Evolutionary conservation across 2,797 vertebrate species (phyloP).

Genomic region (Yasuhikotakia modesta): DNA sequence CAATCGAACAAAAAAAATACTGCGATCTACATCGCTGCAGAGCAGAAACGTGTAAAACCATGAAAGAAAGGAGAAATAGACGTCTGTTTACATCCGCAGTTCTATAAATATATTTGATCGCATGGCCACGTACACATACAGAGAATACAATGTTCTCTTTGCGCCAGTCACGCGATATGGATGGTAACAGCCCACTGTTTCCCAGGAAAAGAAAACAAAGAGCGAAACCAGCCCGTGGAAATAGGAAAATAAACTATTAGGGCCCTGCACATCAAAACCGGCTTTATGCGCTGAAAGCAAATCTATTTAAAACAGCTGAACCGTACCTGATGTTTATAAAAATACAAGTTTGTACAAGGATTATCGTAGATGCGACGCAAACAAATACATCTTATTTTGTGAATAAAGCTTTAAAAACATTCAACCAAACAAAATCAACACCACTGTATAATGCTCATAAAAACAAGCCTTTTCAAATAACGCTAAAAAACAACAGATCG

Average conservation of each 20-base stretch:
- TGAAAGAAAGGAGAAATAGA: too few relatives aligned
- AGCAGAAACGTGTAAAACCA: background rate
- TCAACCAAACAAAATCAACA: background rate
- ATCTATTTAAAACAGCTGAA: background rate
- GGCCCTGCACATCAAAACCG: background rate
- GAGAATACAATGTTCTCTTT: slow-evolving; percentile 30
- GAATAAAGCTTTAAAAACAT: too few relatives aligned
- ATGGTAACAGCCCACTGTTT: slow-evolving; percentile 10
- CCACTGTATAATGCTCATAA: background rate
- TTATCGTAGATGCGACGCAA: too few relatives aligned
- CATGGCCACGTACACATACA: background rate
- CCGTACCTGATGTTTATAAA: too few relatives aligned
- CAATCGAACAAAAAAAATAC: background rate
- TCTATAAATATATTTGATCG: background rate
- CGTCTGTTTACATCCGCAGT: background rate
- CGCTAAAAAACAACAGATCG: background rate
- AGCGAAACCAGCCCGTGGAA: slow-evolving; percentile 46
- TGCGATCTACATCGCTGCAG: background rate
- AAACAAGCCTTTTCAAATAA: background rate
- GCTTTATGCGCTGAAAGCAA: background rate
- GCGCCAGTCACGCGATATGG: slow-evolving; percentile 66
- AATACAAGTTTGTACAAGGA: background rate
- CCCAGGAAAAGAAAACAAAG: slow-evolving; percentile 57
- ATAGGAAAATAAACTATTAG: slow-evolving; percentile 24
- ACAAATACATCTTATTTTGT: background rate